phyloP scores from a whole-genome alignment of 2,888 invertebrate genomes.

The Spisula solida region DNA sequence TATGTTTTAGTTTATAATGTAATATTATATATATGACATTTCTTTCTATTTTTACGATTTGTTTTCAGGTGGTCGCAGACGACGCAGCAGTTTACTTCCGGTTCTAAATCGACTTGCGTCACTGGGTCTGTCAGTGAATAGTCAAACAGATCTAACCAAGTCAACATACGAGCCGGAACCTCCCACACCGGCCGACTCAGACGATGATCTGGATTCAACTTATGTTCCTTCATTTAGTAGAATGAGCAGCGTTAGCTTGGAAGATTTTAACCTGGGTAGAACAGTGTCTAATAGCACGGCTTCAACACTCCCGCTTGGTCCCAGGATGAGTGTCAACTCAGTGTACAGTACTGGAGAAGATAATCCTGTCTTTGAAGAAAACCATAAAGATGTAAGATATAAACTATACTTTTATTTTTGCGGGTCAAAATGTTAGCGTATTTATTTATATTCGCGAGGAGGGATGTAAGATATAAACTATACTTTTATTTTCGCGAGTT shows the following conservation, averaged over 20 bases:
- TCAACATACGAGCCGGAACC: constrained; percentile 70
- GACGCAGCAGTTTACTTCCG: constrained; percentile 81
- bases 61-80: constrained; percentile 73
- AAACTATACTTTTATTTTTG: too few relatives aligned
- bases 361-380: constrained; percentile 64
- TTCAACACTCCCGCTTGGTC: constrained; percentile 61
- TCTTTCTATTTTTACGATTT: not conserved
- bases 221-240: constrained; percentile 64
- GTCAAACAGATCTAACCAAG: constrained; percentile 80
- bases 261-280: constrained; percentile 64
- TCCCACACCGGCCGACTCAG: constrained; percentile 65
- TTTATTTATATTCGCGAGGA: too few relatives aligned
- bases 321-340: constrained; percentile 63
- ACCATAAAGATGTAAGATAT: constrained; percentile 60
- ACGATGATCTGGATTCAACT: constrained; percentile 62
- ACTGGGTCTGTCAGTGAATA: constrained; percentile 79
- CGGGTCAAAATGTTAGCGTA: too few relatives aligned
- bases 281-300: constrained; percentile 67
- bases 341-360: constrained; percentile 59
- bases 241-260: constrained; percentile 64
- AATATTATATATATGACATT: too few relatives aligned
- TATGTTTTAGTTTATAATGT: too few relatives aligned
- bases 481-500: too few relatives aligned
- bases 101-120: constrained; percentile 81
- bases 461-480: too few relatives aligned